phyloP scores from a whole-genome alignment of 1,140 invertebrate species.

The Thaumetopoea pityocampa region DNA sequence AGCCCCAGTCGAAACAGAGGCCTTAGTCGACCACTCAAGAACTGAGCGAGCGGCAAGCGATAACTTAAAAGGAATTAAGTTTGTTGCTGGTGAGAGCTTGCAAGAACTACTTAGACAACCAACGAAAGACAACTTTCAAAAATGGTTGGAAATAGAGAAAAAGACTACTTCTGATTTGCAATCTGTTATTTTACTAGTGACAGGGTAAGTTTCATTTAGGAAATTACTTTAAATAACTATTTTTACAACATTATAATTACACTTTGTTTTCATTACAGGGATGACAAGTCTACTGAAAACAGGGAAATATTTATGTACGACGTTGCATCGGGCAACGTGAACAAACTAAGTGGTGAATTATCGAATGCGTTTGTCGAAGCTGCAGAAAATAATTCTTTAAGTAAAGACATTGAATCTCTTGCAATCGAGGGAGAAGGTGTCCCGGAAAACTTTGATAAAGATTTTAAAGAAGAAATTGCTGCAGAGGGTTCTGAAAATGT shows the following conservation, averaged over 20 bases:
- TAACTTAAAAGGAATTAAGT: conserved; percentile 77
- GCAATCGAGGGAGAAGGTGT: conserved; percentile 76
- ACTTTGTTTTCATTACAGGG: conserved; percentile 61
- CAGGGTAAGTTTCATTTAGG: conserved; percentile 78
- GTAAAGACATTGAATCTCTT: conserved; percentile 79
- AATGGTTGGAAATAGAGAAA: conserved; percentile 86
- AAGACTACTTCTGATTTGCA: conserved; percentile 83
- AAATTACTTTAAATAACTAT: conserved; percentile 14
- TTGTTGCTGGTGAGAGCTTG: conserved; percentile 82
- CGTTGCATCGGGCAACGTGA: conserved; percentile 80
- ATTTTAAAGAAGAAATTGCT: conserved; percentile 36
- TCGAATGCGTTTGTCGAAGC: conserved; percentile 89
- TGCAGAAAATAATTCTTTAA: conserved; percentile 86
- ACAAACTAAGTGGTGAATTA: conserved; percentile 83
- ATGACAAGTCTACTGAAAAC: conserved; percentile 71
- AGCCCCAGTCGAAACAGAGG: conserved; percentile 84
- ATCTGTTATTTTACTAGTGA: conserved; percentile 86
- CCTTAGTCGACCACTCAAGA: conserved; percentile 60
- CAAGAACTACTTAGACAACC: conserved; percentile 86
- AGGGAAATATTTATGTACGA: conserved; percentile 93
- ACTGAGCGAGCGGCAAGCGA: conserved; percentile 67
- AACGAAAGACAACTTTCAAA: conserved; percentile 84
- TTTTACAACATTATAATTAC: conserved; percentile 13
- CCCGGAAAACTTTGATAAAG: conserved; percentile 66
- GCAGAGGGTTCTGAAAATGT: conserved; percentile 63